Conservation (phyloP, 2,888 invertebrate species). For the Oasisia sp. region DNA sequence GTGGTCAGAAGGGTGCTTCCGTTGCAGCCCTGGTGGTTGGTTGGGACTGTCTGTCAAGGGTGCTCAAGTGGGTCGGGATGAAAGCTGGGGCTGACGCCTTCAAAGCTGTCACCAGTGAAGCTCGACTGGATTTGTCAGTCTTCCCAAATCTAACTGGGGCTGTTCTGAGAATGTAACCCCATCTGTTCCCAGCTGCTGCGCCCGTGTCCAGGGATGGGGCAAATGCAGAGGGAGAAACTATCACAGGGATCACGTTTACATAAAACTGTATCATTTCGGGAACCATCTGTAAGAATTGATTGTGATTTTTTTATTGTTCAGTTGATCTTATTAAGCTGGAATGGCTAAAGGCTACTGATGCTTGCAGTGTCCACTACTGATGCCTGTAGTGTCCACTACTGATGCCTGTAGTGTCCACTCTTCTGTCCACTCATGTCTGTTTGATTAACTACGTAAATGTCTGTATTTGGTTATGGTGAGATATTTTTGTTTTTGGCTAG, state of each 20-base stretch:
- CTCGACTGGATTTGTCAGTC: conserved; percentile 6
- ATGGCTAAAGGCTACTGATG: neutral
- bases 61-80: neutral
- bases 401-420: no score
- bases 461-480: neutral
- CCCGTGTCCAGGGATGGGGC: neutral
- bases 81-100: neutral
- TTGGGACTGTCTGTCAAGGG: neutral
- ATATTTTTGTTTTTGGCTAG: neutral
- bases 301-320: neutral
- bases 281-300: neutral
- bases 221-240: neutral
- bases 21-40: neutral
- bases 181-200: neutral
- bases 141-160: neutral
- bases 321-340: neutral
- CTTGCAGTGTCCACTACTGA: no score
- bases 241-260: neutral
- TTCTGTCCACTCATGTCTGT: no score
- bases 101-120: neutral
- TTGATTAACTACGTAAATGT: neutral
- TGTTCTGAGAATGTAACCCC: conserved; percentile 5
- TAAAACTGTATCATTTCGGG: neutral
- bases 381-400: no score
- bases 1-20: neutral